Evolutionary conservation across 2,888 invertebrate species (phyloP).

Genomic region (Palloptera scutellata): DNA sequence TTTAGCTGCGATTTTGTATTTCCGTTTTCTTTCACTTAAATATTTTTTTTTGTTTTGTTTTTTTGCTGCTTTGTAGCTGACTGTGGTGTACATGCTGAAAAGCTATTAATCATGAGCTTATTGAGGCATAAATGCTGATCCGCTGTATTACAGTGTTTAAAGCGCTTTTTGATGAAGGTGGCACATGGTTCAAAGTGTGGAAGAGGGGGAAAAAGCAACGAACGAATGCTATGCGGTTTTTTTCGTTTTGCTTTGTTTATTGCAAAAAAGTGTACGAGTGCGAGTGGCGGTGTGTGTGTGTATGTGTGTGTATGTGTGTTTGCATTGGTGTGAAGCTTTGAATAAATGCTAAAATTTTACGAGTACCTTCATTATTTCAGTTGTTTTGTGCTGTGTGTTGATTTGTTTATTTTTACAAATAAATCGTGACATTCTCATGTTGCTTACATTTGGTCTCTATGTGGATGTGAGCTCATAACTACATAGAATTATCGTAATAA

Average conservation of each 20-base stretch:
- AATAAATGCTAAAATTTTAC: too few species aligned
- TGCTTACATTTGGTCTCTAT: constrained; percentile 13
- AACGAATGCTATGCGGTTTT: too few species aligned
- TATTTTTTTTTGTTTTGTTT: background rate
- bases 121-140: constrained; percentile 44
- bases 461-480: too few species aligned
- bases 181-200: constrained; percentile 19
- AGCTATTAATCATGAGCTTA: constrained; percentile 45
- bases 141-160: constrained; percentile 30
- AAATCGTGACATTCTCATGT: constrained; percentile 35
- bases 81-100: constrained; percentile 30
- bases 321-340: too few species aligned
- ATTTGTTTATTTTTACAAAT: constrained; percentile 33
- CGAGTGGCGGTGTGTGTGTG: too few species aligned
- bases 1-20: constrained; percentile 22
- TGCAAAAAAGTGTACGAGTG: too few species aligned
- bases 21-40: constrained; percentile 13
- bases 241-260: too few species aligned
- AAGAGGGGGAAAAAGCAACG: background rate
- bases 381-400: constrained; percentile 3
- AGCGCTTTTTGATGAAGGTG: constrained; percentile 28
- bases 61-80: too few species aligned
- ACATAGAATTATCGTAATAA: too few species aligned
- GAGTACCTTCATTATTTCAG: too few species aligned
- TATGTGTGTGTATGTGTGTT: too few species aligned